Evolutionary conservation across 1,140 invertebrate species (phyloP).

Genomic region (Drosophila paulistorum): DNA sequence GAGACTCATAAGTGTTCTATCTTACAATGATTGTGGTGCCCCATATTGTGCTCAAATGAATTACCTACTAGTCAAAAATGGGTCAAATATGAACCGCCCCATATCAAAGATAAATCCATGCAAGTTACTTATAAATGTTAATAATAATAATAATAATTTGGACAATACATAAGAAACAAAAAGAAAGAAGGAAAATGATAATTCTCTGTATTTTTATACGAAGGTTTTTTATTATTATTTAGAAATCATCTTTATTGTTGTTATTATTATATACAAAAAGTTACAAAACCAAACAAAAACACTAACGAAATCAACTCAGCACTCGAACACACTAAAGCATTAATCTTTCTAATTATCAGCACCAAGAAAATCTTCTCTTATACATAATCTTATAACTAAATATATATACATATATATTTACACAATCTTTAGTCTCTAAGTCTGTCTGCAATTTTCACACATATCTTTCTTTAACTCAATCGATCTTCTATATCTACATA

Average conservation of each 20-base stretch:
- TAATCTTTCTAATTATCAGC: constrained; percentile 9
- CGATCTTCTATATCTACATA: constrained; percentile 5
- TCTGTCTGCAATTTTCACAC: constrained; percentile 12
- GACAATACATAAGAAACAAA: constrained; percentile 75
- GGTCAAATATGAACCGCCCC: constrained; percentile 1
- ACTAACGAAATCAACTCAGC: constrained; percentile 16
- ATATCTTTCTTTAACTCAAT: constrained; percentile 12
- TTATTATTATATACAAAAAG: constrained; percentile 41
- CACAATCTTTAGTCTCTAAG: constrained; percentile 5
- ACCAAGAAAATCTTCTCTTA: not conserved
- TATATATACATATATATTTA: not conserved
- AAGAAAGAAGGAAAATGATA: constrained; percentile 22
- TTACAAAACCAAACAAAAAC: not conserved
- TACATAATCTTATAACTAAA: not conserved
- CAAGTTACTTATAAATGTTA: constrained; percentile 12
- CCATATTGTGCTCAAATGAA: constrained; percentile 30
- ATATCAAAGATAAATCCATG: constrained; percentile 34
- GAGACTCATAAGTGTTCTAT: constrained; percentile 1
- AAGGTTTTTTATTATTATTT: constrained; percentile 64
- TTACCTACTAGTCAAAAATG: constrained; percentile 20
- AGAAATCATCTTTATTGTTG: constrained; percentile 59
- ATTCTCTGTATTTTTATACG: constrained; percentile 77
- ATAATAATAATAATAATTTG: constrained; percentile 63
- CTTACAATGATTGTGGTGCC: constrained; percentile 3
- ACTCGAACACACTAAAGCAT: constrained; percentile 10